Evolutionary conservation across 2,797 vertebrate species (phyloP).

Genomic region (Lutjanus campechanus): DNA sequence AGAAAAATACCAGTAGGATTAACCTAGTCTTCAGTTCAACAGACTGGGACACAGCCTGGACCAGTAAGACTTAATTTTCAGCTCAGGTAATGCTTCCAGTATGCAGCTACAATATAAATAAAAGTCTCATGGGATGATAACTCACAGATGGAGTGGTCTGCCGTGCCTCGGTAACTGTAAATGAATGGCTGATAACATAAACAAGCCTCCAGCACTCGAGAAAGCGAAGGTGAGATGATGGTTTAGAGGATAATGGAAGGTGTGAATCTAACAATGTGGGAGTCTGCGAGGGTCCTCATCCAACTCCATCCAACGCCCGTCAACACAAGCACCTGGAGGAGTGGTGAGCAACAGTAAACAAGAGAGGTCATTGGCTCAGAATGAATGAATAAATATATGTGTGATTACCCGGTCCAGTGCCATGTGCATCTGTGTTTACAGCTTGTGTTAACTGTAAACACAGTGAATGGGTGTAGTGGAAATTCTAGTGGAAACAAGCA

Average conservation of each 20-base stretch:
- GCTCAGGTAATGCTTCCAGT: background rate
- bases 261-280: constrained; percentile 41
- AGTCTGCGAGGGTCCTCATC: constrained; percentile 34
- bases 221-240: constrained; percentile 42
- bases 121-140: constrained; percentile 29
- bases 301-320: background rate
- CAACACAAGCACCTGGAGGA: constrained; percentile 42
- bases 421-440: constrained; percentile 32
- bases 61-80: constrained; percentile 13
- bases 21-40: background rate
- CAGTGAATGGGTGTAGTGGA: background rate
- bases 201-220: constrained; percentile 49
- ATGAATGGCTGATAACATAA: constrained; percentile 55
- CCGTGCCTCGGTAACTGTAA: constrained; percentile 60
- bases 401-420: constrained; percentile 21
- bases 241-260: constrained; percentile 54
- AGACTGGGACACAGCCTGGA: background rate
- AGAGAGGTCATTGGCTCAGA: constrained; percentile 29
- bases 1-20: background rate
- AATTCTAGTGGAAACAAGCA: background rate
- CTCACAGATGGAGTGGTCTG: constrained; percentile 43
- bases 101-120: constrained; percentile 32
- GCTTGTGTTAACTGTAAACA: constrained; percentile 31
- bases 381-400: constrained; percentile 37
- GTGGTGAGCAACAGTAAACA: constrained; percentile 26